Conservation (phyloP, 2,888 invertebrate genomes). For the Melangyna quadrimaculata region DNA sequence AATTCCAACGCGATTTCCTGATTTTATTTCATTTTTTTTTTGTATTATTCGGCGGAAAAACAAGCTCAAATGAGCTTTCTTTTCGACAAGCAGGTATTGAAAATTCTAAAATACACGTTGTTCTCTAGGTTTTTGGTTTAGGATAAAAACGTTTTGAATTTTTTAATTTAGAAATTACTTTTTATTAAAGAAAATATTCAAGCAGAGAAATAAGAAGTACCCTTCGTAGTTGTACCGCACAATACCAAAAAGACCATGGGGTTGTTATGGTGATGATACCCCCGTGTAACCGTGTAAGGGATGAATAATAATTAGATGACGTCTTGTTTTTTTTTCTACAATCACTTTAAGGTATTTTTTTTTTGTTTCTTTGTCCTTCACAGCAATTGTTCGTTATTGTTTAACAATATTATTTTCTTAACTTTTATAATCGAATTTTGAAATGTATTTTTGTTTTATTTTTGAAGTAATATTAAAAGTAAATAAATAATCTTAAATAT, state of each 20-base stretch:
- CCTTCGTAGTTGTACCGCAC: conserved; percentile 12
- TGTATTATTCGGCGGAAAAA: not conserved
- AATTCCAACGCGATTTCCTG: conserved; percentile 2
- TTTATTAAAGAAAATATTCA: not conserved
- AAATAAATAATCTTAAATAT: conserved; percentile 48
- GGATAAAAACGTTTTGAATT: not conserved
- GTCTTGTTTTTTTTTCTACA: conserved; percentile 17
- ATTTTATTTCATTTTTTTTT: not conserved
- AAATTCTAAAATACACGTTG: not conserved
- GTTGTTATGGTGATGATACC: conserved; percentile 19
- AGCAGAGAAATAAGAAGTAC: not conserved
- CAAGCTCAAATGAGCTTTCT: not conserved
- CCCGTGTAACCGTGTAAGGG: conserved; percentile 1
- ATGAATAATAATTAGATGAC: conserved; percentile 18
- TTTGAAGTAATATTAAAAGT: conserved; percentile 23
- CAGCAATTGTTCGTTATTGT: not conserved
- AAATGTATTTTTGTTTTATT: not conserved
- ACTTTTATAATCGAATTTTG: not conserved
- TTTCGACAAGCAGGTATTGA: not conserved
- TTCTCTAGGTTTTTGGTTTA: not conserved
- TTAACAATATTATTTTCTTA: not conserved
- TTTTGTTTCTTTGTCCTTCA: not conserved
- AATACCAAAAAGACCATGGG: not conserved
- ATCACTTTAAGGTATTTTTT: not conserved
- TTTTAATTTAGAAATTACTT: not conserved